Conservation (phyloP, 2,113 vertebrate genomes). For the Myiozetetes cayanensis region DNA sequence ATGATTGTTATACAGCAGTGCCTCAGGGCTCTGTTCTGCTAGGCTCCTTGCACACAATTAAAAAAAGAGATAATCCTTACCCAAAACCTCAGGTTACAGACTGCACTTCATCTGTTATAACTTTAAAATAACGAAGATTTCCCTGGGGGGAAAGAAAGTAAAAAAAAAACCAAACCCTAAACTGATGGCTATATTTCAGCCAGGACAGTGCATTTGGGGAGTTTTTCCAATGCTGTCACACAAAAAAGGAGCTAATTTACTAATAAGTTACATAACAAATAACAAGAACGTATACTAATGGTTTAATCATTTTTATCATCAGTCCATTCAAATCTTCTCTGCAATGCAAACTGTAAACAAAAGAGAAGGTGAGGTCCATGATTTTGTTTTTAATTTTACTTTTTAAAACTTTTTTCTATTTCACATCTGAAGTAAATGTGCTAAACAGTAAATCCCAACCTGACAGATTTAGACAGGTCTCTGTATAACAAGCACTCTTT, state of each 20-base stretch:
- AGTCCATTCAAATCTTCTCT: not conserved
- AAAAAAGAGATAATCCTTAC: not conserved
- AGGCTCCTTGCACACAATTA: not conserved
- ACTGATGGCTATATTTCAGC: not conserved
- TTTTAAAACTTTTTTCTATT: not conserved
- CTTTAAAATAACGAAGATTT: not conserved
- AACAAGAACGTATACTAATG: not conserved
- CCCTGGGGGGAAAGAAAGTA: not conserved
- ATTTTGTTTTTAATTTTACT: not conserved
- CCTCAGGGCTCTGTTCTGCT: not conserved
- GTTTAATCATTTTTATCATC: not conserved
- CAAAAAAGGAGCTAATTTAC: not conserved
- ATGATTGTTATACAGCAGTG: not conserved
- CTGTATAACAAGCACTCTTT: slow-evolving; percentile 44
- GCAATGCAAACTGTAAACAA: not conserved
- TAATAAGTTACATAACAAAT: not conserved
- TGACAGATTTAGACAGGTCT: slow-evolving; percentile 52
- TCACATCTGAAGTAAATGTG: slow-evolving; percentile 2
- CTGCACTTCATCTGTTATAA: not conserved
- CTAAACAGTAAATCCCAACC: slow-evolving; percentile 44
- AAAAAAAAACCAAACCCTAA: not conserved
- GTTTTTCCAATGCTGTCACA: not conserved
- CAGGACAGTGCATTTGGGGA: not conserved
- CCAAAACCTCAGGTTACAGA: not conserved
- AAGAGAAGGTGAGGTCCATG: not conserved